phyloP scores from a whole-genome alignment of 2,888 invertebrate genomes.

The Chalcosyrphus nemorum region DNA sequence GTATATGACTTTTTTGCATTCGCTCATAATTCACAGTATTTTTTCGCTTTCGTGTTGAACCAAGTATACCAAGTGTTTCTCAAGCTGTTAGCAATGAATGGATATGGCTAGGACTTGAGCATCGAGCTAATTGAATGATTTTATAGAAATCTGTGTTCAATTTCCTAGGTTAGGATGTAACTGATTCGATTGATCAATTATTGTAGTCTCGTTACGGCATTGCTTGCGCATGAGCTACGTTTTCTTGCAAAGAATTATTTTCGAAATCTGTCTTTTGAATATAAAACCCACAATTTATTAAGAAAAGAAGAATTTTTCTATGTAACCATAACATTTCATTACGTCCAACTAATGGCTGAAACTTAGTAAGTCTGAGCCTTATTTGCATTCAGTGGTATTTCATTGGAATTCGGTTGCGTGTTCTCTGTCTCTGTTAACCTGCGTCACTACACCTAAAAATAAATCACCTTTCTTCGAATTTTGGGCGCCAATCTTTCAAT shows the following conservation, averaged over 20 bases:
- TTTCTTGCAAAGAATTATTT: not conserved
- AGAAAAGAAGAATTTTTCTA: not conserved
- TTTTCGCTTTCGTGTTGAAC: too few relatives aligned
- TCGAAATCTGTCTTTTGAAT: slow-evolving; percentile 4
- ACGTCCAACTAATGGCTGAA: slow-evolving; percentile 13
- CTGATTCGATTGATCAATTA: too few relatives aligned
- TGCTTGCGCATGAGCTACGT: not conserved
- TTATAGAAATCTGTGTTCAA: too few relatives aligned
- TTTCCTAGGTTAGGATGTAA: too few relatives aligned
- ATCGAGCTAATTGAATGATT: too few relatives aligned
- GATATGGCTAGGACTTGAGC: too few relatives aligned
- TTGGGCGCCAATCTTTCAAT: slow-evolving; percentile 22
- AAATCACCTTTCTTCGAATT: slow-evolving; percentile 24
- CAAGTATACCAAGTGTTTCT: too few relatives aligned
- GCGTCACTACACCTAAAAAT: slow-evolving; percentile 40
- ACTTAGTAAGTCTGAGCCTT: slow-evolving; percentile 39
- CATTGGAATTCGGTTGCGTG: slow-evolving; percentile 8
- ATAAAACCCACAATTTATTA: slow-evolving; percentile 2
- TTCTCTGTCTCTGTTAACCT: not conserved
- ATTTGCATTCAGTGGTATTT: slow-evolving; percentile 55
- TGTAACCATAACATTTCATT: slow-evolving; percentile 6
- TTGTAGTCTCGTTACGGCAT: not conserved
- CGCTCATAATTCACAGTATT: too few relatives aligned
- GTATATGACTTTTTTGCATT: too few relatives aligned
- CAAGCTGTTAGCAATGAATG: too few relatives aligned